Evolutionary conservation across 2,113 vertebrate species (phyloP), one percentile per base, ranked within the genome.

Genomic region (Festucalex cinctus): DNA sequence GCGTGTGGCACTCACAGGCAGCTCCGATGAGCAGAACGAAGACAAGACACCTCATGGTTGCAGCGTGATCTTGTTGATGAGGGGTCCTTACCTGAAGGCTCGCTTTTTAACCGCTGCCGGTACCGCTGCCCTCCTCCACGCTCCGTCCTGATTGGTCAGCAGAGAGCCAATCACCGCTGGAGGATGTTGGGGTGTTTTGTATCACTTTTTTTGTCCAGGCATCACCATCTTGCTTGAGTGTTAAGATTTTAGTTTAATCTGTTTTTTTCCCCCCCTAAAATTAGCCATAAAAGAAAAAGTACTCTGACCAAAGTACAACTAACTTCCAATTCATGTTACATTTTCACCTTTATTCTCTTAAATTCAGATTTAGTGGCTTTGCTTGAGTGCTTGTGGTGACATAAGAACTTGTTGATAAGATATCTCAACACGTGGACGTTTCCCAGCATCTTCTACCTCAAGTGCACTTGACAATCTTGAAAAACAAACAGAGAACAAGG

Each of bases 1-100:
- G 35, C 44, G 39, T 6, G 59, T 57, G 2, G 58, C 46, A 78
- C 89, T 88, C 56, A 91, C 91, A 90, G 14, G 84, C 86, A 65
- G 86, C 87, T 81, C 88, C 85, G n/a, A 90, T 77, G 75, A 91
- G 88, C 86, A 91, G 84, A 85, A 90, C 28, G 0, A 92, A 85
- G 43, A 92, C 76, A 66, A 91, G 83, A 84, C 84, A 91, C 78
- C 65, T 89, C 89, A 92, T 91, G 81, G 66, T 88, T 88, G 74
- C 69, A 82, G 57, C 43, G 70, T 83, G 85, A 89, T 82, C 65
- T 14, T 64, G 69, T 58, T 0, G 71, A 79, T 85, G 77, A 77
- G 7, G 24, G 7, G 6, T 56, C 63, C 69, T 58, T 51, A 54
- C 65, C 63, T 65, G 56, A 3, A 68, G 3, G 2, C 26, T n/a